Base-by-base conservation (phyloP, 2,113 vertebrate genomes). In the Myotis yumanensis region DNA sequence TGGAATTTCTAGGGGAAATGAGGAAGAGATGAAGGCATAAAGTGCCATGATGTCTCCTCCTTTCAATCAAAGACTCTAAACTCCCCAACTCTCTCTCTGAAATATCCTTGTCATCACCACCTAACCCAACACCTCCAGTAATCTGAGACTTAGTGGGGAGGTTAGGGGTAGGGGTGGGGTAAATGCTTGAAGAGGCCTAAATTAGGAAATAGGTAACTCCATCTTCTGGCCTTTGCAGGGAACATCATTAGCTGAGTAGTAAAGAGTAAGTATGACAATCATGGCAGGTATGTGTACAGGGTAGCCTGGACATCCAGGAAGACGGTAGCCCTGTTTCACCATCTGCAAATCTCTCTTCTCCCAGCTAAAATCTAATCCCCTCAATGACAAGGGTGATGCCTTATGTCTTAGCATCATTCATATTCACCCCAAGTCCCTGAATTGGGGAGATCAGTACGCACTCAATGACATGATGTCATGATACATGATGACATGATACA, bases 181-280 rank as follows among this genome's bases (percentile, higher is more conserved):
- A 68, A 83, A 82, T 32, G 15, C n/a, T 43, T 23, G 17, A 7
- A 66, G 18, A 52, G 9, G 40, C 25, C 52, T 43, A 14, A 1
- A 17, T 9, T 37, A 86, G 83, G 37, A 73, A 87, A 80, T 75
- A 46, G 73, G 64, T 64, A 52, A 54, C 8, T 25, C 22, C 4
- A 28, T 69, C 16, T 66, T 77, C 40, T 90, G 32, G 8, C 22
- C 43, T 87, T 87, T 92, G 3, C 22, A 80, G 37, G 35, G 64
- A 90, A 28, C 14, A 75, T 14, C n/a, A 68, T 54, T 40, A 73
- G 23, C 51, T 91, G 80, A 93, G 43, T 66, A 52, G n/a, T 71
- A 62, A 81, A 64, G n/a, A 80, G 17, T 28, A 23, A 54, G 3
- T 20, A 30, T 43, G 30, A 25, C 5, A 20, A 3, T 37, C 57